Conservation (phyloP, 2,797 vertebrate genomes). For the Chelon labrosus region DNA sequence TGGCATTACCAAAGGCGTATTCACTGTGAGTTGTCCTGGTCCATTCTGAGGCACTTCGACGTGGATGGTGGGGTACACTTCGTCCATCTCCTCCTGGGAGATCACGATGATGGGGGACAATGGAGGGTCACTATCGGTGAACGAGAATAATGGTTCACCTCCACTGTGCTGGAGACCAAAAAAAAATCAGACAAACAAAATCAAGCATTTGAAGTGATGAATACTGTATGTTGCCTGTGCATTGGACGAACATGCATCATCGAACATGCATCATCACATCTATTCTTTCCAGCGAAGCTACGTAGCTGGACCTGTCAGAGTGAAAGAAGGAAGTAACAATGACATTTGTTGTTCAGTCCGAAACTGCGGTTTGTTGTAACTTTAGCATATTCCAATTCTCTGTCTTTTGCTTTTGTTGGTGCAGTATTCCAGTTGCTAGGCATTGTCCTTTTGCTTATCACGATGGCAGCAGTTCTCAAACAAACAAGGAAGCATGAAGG, state of each 20-base stretch:
- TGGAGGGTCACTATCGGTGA: constrained; percentile 79
- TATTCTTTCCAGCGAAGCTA: constrained; percentile 3
- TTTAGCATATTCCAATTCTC: neutral
- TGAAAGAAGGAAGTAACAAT: constrained; percentile 18
- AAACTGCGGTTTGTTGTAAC: too few relatives aligned
- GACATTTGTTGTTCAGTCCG: neutral
- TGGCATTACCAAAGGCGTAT: neutral
- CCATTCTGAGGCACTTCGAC: neutral
- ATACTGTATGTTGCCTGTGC: neutral
- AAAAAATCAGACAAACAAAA: neutral
- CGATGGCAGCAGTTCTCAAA: neutral
- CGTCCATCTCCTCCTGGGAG: constrained; percentile 55
- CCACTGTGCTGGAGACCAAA: constrained; percentile 69
- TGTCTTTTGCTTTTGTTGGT: neutral
- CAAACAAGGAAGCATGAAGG: constrained; percentile 12
- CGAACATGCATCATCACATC: neutral
- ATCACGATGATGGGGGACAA: constrained; percentile 85
- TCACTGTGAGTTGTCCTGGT: neutral
- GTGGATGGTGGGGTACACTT: constrained; percentile 61
- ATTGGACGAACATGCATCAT: neutral
- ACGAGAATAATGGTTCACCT: constrained; percentile 43
- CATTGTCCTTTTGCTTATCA: too few relatives aligned
- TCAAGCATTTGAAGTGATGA: neutral
- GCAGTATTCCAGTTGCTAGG: neutral
- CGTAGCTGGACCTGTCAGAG: constrained; percentile 14